Percentiles rank a stretch among this genome's conserved stretches.
phyloP scores from a whole-genome alignment of 2,888 invertebrate genomes.

The Pammene fasciana region DNA sequence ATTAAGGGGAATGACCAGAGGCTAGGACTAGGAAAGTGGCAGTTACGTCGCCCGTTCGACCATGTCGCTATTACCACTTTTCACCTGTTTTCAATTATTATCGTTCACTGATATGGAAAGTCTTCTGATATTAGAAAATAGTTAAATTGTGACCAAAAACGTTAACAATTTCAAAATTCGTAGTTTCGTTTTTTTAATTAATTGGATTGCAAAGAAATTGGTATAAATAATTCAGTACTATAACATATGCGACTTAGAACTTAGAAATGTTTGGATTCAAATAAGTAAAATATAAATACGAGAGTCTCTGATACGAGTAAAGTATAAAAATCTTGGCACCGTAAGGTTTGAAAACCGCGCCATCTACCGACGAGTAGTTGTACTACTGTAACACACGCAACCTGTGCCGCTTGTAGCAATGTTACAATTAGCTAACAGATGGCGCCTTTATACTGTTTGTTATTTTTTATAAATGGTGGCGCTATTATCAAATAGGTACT shows the following conservation, averaged over 20 bases:
- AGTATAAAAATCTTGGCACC: too few relatives aligned
- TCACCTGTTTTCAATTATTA: constrained; percentile 67
- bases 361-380: constrained; percentile 37
- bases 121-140: constrained; percentile 8
- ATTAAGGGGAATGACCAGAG: constrained; percentile 55
- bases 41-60: constrained; percentile 56
- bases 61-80: constrained; percentile 59
- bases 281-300: too few relatives aligned
- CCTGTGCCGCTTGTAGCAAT: neutral
- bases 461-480: neutral
- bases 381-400: neutral
- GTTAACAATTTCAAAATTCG: neutral
- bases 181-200: too few relatives aligned
- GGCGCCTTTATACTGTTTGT: constrained; percentile 33
- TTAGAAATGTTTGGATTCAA: too few relatives aligned
- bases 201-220: too few relatives aligned
- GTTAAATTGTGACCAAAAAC: neutral
- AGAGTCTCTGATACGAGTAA: too few relatives aligned
- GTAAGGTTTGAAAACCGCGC: constrained; percentile 15
- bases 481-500: neutral
- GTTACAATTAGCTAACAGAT: constrained; percentile 44
- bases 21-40: constrained; percentile 64
- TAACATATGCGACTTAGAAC: too few relatives aligned
- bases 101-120: constrained; percentile 43
- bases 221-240: too few relatives aligned